phyloP scores from a whole-genome alignment of 1,140 invertebrate species.

The Plectrocnemia conspersa region DNA sequence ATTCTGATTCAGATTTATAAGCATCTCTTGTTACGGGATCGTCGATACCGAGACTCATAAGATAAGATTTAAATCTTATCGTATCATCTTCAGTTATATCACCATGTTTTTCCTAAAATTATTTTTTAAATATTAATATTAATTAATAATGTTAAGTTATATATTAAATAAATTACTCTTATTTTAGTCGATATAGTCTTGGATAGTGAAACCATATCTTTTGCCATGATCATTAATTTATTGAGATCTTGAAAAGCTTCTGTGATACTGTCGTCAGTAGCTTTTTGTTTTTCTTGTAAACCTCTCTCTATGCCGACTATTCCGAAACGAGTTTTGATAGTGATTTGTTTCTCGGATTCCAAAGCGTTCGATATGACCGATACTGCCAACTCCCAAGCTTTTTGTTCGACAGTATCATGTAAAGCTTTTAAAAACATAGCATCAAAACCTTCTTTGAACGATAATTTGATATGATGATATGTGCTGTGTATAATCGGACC shows the following conservation, averaged over 20 bases:
- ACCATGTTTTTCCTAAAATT: slow-evolving; percentile 81
- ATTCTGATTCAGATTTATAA: slow-evolving; percentile 81
- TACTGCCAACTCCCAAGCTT: slow-evolving; percentile 56
- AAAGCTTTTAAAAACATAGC: slow-evolving; percentile 63
- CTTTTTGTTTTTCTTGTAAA: slow-evolving; percentile 83
- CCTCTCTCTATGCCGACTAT: slow-evolving; percentile 94
- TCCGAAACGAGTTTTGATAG: slow-evolving; percentile 72
- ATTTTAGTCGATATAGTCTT: slow-evolving; percentile 92
- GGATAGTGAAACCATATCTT: slow-evolving; percentile 93
- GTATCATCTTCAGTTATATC: slow-evolving; percentile 98
- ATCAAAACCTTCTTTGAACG: slow-evolving; percentile 81
- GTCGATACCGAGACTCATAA: slow-evolving; percentile 94
- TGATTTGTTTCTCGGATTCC: slow-evolving; percentile 38
- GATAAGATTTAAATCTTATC: slow-evolving; percentile 89
- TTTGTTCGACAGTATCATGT: slow-evolving; percentile 57
- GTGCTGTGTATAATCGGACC: slow-evolving; percentile 70
- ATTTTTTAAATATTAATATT: no score
- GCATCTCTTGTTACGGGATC: slow-evolving; percentile 93
- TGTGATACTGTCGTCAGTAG: slow-evolving; percentile 86
- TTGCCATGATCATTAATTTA: slow-evolving; percentile 92
- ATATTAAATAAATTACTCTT: slow-evolving; percentile 54
- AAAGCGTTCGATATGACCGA: slow-evolving; percentile 36
- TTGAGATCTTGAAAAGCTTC: slow-evolving; percentile 93
- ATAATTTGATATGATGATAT: slow-evolving; percentile 76
- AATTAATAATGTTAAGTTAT: neutral